phyloP scores from a whole-genome alignment of 1,140 invertebrate species.

The Aphelinus certus region DNA sequence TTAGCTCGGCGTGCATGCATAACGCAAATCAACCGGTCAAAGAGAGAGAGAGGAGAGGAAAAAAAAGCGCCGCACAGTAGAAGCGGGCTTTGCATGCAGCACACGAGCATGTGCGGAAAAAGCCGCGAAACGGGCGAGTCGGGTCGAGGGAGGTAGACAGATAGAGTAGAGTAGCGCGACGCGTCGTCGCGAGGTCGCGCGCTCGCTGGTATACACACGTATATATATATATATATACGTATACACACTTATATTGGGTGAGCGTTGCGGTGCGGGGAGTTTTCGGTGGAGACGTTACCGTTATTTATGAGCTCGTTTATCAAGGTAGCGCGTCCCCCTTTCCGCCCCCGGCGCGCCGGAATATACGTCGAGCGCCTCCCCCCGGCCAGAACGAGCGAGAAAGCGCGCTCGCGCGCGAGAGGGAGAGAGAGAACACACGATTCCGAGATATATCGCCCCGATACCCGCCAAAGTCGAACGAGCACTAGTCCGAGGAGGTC shows the following conservation, averaged over 20 bases:
- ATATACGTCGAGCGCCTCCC: constrained; percentile 41
- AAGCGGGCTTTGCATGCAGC: too few species aligned
- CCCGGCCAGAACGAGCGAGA: constrained; percentile 28
- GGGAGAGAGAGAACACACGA: constrained; percentile 50
- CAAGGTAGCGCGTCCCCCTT: constrained; percentile 58
- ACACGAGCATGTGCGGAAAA: too few species aligned
- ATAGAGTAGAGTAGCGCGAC: neutral
- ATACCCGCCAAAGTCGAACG: constrained; percentile 46
- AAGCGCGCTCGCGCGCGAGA: neutral
- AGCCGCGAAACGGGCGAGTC: too few species aligned
- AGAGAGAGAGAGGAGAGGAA: constrained; percentile 1
- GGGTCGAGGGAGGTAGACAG: neutral
- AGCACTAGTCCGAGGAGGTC: neutral
- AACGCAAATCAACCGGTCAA: too few species aligned
- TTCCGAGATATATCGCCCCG: constrained; percentile 61
- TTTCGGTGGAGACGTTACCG: constrained; percentile 64
- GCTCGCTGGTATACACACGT: constrained; percentile 4
- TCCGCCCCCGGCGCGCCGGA: constrained; percentile 21
- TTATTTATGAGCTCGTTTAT: constrained; percentile 66
- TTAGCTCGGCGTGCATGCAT: too few species aligned
- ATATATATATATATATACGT: constrained; percentile 27
- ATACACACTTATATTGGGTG: constrained; percentile 6
- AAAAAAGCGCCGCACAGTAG: neutral
- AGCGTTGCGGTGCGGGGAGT: constrained; percentile 43
- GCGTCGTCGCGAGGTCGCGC: constrained; percentile 35